A percentile compares a stretch with the other conserved stretches of the same genome.
phyloP scores from a whole-genome alignment of 2,113 vertebrate genomes.

The Embiotoca jacksoni region DNA sequence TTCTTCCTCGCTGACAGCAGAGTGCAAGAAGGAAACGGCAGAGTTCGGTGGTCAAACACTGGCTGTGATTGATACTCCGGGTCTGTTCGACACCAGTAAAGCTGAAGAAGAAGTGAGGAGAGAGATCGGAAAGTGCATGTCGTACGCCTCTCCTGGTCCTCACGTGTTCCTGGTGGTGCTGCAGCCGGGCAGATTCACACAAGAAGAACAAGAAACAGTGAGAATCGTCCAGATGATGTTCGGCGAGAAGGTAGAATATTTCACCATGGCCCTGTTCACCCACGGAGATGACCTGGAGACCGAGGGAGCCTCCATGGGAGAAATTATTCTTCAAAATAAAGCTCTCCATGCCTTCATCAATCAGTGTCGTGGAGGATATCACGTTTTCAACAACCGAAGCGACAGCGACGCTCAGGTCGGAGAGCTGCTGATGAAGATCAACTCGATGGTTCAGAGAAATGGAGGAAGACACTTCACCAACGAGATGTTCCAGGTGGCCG shows the following conservation, averaged over 20 bases:
- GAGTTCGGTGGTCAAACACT: neutral
- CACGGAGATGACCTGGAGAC: too few species aligned
- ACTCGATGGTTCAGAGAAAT: neutral
- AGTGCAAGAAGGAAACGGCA: neutral
- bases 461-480: neutral
- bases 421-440: neutral
- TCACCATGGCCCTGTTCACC: neutral
- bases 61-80: neutral
- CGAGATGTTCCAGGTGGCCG: neutral
- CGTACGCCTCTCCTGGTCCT: neutral
- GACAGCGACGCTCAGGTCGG: neutral
- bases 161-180: neutral
- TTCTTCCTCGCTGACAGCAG: neutral
- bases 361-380: conserved; percentile 1
- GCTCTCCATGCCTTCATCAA: neutral
- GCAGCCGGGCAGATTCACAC: neutral
- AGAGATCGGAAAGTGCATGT: neutral
- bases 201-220: neutral
- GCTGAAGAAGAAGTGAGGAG: neutral
- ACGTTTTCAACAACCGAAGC: neutral
- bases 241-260: neutral
- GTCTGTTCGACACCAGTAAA: neutral
- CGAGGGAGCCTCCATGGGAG: neutral
- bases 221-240: neutral
- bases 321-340: neutral